Conservation (phyloP, 2,888 invertebrate genomes). For the Ophraella communa region DNA sequence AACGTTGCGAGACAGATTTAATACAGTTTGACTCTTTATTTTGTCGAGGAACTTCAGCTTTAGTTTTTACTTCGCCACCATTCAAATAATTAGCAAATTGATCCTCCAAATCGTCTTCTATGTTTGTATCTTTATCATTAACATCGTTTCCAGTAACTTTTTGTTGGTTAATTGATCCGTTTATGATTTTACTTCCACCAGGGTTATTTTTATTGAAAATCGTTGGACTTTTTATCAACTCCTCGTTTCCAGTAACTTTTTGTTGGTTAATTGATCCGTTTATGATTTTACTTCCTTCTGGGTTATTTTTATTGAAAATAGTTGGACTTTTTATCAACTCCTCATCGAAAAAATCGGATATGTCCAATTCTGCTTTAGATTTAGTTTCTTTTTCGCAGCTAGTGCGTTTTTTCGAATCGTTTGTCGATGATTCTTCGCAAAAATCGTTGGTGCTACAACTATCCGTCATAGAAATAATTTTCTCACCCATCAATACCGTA, state of each 20-base stretch:
- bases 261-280: background rate
- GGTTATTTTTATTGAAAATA: background rate
- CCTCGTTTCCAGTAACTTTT: too few species aligned
- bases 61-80: background rate
- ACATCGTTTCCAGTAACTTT: too few species aligned
- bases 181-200: background rate
- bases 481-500: background rate
- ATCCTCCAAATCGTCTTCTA: background rate
- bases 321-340: background rate
- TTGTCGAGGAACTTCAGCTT: too few species aligned
- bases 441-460: slow-evolving; percentile 14
- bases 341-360: background rate
- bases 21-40: too few species aligned
- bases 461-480: slow-evolving; percentile 9
- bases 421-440: slow-evolving; percentile 9
- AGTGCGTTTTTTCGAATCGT: slow-evolving; percentile 1
- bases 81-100: background rate
- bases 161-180: background rate
- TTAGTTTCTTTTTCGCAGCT: background rate
- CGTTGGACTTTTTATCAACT: background rate
- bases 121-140: background rate
- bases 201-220: background rate
- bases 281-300: background rate
- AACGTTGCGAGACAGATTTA: too few species aligned
- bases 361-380: background rate